Evolutionary conservation across 2,113 vertebrate genomes (phyloP).

Genomic region (Egretta garzetta): DNA sequence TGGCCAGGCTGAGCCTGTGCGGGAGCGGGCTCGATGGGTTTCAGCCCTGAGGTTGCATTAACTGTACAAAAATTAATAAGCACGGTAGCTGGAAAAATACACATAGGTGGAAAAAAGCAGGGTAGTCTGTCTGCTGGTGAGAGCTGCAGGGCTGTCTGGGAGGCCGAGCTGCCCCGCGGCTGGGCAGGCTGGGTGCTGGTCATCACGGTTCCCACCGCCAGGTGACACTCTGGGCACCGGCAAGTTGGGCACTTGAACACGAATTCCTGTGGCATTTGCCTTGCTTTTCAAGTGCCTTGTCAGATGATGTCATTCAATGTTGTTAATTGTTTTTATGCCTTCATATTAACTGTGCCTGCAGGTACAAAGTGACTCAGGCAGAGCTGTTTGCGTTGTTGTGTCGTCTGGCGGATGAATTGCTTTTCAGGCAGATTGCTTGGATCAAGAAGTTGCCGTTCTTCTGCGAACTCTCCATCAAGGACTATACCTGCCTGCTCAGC

Average conservation of each 20-base stretch:
- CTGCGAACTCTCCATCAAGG: conserved; percentile 96
- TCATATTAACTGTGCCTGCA: conserved; percentile 46
- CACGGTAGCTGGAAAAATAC: neutral
- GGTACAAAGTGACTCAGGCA: conserved; percentile 96
- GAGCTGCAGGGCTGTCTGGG: neutral
- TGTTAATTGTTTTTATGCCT: neutral
- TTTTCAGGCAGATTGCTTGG: conserved; percentile 98
- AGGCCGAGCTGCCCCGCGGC: neutral
- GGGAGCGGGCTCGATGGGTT: neutral
- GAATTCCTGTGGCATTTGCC: neutral
- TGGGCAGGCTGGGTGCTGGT: neutral
- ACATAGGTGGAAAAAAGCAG: neutral
- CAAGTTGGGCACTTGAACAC: fast-evolving
- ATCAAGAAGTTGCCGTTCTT: conserved; percentile 99
- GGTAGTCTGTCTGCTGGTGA: fast-evolving
- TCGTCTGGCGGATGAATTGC: conserved; percentile 95
- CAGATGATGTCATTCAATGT: neutral
- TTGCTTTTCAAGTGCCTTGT: neutral
- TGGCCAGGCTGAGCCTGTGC: neutral
- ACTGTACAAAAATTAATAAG: no score
- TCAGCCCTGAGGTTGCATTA: neutral
- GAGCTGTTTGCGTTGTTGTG: conserved; percentile 96
- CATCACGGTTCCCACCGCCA: fast-evolving
- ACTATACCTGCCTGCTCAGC: conserved; percentile 97
- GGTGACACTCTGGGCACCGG: neutral